Conservation (phyloP, 1,140 invertebrate species). For the Mizuhopecten yessoensis region DNA sequence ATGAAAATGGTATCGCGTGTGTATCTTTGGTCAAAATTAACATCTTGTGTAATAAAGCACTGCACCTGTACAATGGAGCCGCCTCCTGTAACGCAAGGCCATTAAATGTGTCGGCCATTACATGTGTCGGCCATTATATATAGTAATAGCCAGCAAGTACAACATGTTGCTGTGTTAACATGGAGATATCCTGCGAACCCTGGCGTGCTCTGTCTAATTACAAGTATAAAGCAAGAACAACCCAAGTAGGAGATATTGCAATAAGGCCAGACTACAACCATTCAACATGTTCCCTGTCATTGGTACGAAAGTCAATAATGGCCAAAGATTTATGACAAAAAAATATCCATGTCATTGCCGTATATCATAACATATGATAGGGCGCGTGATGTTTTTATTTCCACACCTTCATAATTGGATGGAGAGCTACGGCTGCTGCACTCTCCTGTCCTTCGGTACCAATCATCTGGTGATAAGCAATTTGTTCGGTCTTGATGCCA, state of each 20-base stretch:
- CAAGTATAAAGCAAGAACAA: neutral
- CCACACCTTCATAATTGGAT: neutral
- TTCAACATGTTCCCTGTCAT: neutral
- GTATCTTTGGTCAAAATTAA: no score
- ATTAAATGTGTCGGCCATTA: no score
- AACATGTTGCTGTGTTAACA: no score
- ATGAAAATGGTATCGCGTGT: no score
- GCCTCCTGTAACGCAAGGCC: no score
- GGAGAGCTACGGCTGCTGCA: neutral
- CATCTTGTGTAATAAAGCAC: no score
- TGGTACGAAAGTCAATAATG: conserved; percentile 7
- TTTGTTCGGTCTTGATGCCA: neutral
- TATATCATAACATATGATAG: conserved; percentile 17
- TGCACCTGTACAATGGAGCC: no score
- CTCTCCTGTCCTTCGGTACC: neutral
- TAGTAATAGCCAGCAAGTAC: no score
- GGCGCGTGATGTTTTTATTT: neutral
- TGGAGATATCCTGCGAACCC: neutral
- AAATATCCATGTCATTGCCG: neutral
- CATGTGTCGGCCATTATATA: no score
- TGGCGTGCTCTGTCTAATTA: conserved; percentile 24
- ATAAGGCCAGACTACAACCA: neutral
- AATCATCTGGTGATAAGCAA: conserved; percentile 33
- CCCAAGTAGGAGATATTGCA: neutral
- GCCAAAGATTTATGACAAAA: conserved; percentile 27